Conservation (phyloP, 2,888 invertebrate species). For the Drosophila yooni region DNA sequence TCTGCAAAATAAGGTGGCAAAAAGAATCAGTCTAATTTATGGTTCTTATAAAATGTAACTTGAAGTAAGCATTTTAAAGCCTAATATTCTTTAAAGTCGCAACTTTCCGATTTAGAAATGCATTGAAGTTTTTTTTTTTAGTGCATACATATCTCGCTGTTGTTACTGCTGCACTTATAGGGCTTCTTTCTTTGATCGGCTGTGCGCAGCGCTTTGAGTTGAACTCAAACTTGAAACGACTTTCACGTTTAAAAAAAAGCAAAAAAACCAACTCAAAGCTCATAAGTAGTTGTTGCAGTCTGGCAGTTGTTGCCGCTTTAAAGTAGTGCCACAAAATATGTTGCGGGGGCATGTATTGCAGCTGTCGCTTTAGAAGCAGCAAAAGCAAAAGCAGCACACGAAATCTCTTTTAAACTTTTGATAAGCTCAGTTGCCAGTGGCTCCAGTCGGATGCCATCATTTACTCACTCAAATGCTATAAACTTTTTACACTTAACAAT, state of each 20-base stretch:
- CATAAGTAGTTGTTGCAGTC: conserved; percentile 22
- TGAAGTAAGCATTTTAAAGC: not conserved
- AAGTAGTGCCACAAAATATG: conserved; percentile 47
- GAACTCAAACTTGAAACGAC: conserved; percentile 49
- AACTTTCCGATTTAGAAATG: not conserved
- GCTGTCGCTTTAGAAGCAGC: conserved; percentile 21
- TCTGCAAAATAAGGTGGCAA: not conserved
- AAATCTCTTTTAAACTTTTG: conserved; percentile 63
- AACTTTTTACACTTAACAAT: conserved; percentile 79
- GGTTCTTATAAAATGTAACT: not conserved
- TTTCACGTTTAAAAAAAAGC: conserved; percentile 19
- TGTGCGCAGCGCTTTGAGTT: conserved; percentile 44
- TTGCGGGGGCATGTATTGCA: conserved; percentile 26
- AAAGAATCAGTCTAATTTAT: not conserved
- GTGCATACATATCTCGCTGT: not conserved
- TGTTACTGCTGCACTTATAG: conserved; percentile 46
- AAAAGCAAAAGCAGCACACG: conserved; percentile 26
- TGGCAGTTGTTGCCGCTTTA: conserved; percentile 26
- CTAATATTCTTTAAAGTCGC: not conserved
- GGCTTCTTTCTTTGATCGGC: conserved; percentile 57
- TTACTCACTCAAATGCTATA: conserved; percentile 77
- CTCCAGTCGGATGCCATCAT: conserved; percentile 60
- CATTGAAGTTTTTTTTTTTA: not conserved
- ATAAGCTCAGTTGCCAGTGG: conserved; percentile 41
- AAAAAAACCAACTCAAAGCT: conserved; percentile 40